Percentiles rank a stretch among this genome's conserved stretches.
These are phyloP conservation scores for Dryomyza anilis DNA, from an alignment of 2,888 invertebrate species.

Conservation along the genomic window DNA sequence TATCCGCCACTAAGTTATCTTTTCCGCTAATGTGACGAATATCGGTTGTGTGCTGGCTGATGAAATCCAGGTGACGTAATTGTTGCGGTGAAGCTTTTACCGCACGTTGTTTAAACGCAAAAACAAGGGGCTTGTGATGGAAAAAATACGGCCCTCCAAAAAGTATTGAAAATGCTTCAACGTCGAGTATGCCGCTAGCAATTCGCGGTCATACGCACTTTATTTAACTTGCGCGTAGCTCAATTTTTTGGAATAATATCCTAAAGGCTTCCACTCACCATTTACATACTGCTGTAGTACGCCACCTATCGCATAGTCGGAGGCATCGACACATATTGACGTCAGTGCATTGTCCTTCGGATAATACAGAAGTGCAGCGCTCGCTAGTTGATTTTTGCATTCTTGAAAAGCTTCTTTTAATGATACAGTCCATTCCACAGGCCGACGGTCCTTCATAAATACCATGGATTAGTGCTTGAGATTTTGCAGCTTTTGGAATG, in stretches of 20 bases:
- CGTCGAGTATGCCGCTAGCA: background rate
- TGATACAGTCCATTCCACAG: background rate
- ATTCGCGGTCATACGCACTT: background rate
- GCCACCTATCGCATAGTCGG: background rate
- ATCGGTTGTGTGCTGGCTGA: too few species aligned
- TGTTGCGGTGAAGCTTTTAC: too few species aligned
- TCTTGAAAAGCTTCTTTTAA: too few species aligned
- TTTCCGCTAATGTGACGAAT: too few species aligned
- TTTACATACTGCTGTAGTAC: too few species aligned
- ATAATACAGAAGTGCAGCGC: background rate
- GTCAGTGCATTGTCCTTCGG: background rate
- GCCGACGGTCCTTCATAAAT: background rate
- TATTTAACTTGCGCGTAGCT: background rate
- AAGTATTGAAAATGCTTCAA: background rate
- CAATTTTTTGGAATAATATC: too few species aligned
- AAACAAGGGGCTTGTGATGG: background rate
- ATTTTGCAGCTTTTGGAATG: background rate
- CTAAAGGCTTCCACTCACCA: too few species aligned
- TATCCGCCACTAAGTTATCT: too few species aligned
- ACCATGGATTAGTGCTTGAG: background rate
- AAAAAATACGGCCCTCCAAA: background rate
- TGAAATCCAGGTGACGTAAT: too few species aligned
- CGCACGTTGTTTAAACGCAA: too few species aligned
- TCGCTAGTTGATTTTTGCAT: constrained; percentile 1
- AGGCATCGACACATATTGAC: background rate